Evolutionary conservation across 2,888 invertebrate species (phyloP).

Genomic region (Volucella inanis): DNA sequence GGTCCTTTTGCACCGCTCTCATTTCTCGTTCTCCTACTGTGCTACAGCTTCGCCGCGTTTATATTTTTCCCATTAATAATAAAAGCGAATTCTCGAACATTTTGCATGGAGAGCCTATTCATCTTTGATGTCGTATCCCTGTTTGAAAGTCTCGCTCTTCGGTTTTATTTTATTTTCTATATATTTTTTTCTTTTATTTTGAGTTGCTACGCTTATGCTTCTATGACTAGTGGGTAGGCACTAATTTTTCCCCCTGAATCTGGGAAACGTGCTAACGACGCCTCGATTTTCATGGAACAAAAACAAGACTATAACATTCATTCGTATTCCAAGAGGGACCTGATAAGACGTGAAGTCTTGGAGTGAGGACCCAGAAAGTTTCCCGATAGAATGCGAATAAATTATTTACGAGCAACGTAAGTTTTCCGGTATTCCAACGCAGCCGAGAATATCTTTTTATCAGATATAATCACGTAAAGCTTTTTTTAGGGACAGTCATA

Average conservation of each 20-base stretch:
- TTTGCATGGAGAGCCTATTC: slow-evolving; percentile 68
- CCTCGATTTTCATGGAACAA: slow-evolving; percentile 14
- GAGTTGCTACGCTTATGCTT: slow-evolving; percentile 49
- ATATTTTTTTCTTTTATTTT: slow-evolving; percentile 10
- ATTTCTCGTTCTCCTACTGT: neutral
- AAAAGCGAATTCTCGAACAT: slow-evolving; percentile 63
- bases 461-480: slow-evolving; percentile 60
- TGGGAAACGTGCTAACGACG: slow-evolving; percentile 58
- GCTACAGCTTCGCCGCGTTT: slow-evolving; percentile 27
- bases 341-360: slow-evolving; percentile 52
- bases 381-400: slow-evolving; percentile 60
- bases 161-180: slow-evolving; percentile 29
- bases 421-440: slow-evolving; percentile 27
- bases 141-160: slow-evolving; percentile 57
- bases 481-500: slow-evolving; percentile 37
- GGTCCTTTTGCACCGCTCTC: too few species aligned
- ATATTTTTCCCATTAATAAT: slow-evolving; percentile 70
- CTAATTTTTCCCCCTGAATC: slow-evolving; percentile 46
- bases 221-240: slow-evolving; percentile 34
- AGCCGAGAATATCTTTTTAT: slow-evolving; percentile 30
- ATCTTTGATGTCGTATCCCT: slow-evolving; percentile 66
- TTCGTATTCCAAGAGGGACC: slow-evolving; percentile 57
- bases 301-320: slow-evolving; percentile 63
- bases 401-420: slow-evolving; percentile 59
- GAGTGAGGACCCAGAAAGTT: slow-evolving; percentile 33